phyloP scores from a whole-genome alignment of 1,140 invertebrate genomes.

The Mercenaria mercenaria region DNA sequence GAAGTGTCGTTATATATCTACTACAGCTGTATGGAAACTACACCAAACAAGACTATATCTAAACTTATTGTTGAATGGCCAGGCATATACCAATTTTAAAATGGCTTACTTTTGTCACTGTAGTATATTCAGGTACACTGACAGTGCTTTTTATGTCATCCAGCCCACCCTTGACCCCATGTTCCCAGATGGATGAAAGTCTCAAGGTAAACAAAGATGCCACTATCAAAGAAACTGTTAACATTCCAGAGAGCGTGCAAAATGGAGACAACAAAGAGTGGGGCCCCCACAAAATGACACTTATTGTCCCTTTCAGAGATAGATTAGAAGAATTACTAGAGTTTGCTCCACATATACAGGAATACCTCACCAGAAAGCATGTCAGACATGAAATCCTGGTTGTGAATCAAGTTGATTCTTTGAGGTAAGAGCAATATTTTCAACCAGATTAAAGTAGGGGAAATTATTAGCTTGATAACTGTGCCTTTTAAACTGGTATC shows the following conservation, averaged over 20 bases:
- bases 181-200: background rate
- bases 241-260: background rate
- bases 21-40: background rate
- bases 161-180: background rate
- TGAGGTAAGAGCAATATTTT: conserved; percentile 81
- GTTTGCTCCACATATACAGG: conserved; percentile 96
- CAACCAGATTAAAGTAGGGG: too few species aligned
- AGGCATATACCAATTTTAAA: conserved; percentile 18
- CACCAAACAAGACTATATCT: background rate
- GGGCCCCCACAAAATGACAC: conserved; percentile 88
- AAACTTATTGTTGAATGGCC: conserved; percentile 27
- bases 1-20: too few species aligned
- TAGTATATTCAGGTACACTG: conserved; percentile 16
- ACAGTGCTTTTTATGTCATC: conserved; percentile 16
- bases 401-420: conserved; percentile 93
- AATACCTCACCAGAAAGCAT: conserved; percentile 93
- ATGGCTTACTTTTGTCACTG: conserved; percentile 24
- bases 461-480: too few species aligned
- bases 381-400: conserved; percentile 96
- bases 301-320: conserved; percentile 97
- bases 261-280: conserved; percentile 28
- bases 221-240: background rate
- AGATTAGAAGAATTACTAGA: conserved; percentile 97
- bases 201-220: background rate
- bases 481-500: too few species aligned